These are phyloP conservation scores for Mergus octosetaceus DNA, from an alignment of 2,797 vertebrate genomes.

Conservation along the genomic window DNA sequence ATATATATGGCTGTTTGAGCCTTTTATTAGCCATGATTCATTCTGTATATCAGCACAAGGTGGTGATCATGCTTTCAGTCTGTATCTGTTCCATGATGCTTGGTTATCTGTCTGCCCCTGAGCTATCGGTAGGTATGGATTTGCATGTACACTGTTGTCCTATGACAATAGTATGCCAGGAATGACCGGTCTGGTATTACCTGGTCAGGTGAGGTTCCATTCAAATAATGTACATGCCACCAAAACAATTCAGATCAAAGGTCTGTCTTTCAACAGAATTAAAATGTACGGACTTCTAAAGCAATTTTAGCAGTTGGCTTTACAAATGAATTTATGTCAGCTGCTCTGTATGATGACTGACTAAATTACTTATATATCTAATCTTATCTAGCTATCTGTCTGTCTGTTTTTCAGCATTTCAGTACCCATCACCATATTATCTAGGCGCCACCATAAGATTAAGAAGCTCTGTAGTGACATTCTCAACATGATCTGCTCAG, in stretches of 20 bases:
- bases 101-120: constrained; percentile 56
- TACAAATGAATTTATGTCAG: constrained; percentile 67
- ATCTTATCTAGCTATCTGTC: constrained; percentile 66
- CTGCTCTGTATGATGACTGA: constrained; percentile 61
- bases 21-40: constrained; percentile 70
- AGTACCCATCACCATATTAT: constrained; percentile 60
- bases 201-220: constrained; percentile 60
- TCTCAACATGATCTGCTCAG: constrained; percentile 16
- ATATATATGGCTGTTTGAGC: constrained; percentile 43
- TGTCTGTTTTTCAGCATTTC: constrained; percentile 68
- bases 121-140: constrained; percentile 32
- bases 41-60: constrained; percentile 47
- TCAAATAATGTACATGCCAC: constrained; percentile 60
- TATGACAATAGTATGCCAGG: constrained; percentile 39
- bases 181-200: constrained; percentile 44
- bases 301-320: constrained; percentile 61
- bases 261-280: constrained; percentile 54
- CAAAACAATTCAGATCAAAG: constrained; percentile 69
- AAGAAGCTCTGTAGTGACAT: constrained; percentile 55
- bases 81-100: constrained; percentile 35
- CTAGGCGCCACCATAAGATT: constrained; percentile 59
- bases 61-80: constrained; percentile 36
- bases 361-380: constrained; percentile 56
- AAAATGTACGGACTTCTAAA: constrained; percentile 54
- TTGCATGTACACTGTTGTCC: constrained; percentile 58